Percentiles rank a stretch among this genome's conserved stretches.
These are phyloP conservation scores for Cebidichthys violaceus DNA, from an alignment of 2,113 vertebrate genomes.

Conservation along the genomic window DNA sequence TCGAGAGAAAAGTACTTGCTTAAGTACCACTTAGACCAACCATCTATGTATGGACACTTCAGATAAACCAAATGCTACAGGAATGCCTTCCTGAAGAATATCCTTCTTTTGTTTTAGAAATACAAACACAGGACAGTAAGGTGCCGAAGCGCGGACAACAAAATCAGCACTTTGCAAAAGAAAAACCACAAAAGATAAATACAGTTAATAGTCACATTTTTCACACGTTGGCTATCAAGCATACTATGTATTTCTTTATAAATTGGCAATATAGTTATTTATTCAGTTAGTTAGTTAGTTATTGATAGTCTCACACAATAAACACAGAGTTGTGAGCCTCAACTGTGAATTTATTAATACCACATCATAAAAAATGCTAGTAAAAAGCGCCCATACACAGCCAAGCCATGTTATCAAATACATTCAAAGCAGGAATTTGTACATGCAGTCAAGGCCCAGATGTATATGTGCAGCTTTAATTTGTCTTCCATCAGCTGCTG, in stretches of 20 bases:
- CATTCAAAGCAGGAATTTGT: not conserved
- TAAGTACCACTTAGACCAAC: too few relatives aligned
- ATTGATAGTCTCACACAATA: not conserved
- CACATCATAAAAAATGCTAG: not conserved
- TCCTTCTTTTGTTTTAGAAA: not conserved
- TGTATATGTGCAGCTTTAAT: not conserved
- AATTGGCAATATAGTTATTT: not conserved
- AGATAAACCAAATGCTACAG: not conserved
- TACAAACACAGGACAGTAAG: not conserved
- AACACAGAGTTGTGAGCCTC: not conserved
- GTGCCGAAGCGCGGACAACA: not conserved
- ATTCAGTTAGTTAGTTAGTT: not conserved
- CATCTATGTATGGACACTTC: not conserved
- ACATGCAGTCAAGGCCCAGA: not conserved
- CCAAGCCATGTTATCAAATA: not conserved
- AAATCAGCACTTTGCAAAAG: not conserved
- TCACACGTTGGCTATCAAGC: not conserved
- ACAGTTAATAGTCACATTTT: not conserved
- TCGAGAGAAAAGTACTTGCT: not conserved
- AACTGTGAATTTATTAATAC: not conserved
- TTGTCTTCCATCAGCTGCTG: constrained; percentile 2
- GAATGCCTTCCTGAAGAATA: not conserved
- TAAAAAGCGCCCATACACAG: not conserved
- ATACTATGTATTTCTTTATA: not conserved
- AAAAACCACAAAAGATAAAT: not conserved